Conservation (phyloP, 2,797 vertebrate species). For the Orientallactaga sibirica region DNA sequence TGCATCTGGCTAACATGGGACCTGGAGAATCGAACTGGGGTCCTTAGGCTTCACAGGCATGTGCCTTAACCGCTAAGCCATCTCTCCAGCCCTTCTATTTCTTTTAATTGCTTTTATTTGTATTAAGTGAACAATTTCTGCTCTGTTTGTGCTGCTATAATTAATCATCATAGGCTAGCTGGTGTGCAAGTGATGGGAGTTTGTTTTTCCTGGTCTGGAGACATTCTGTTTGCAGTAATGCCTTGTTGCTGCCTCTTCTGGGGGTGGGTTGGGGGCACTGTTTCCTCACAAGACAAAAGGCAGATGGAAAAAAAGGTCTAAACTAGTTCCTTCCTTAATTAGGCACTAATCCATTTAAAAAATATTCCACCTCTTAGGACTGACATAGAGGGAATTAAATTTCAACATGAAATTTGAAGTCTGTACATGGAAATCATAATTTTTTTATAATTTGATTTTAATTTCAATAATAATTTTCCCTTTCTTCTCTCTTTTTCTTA, state of each 20-base stretch:
- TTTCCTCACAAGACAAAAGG: neutral
- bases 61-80: too few species aligned
- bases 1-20: too few species aligned
- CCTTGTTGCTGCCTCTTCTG: neutral
- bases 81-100: neutral
- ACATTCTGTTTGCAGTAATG: neutral
- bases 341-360: neutral
- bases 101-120: neutral
- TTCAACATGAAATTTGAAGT: neutral
- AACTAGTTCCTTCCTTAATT: neutral
- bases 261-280: neutral
- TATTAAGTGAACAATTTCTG: neutral
- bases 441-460: slow-evolving; percentile 2
- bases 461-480: neutral
- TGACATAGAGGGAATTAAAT: neutral
- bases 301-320: neutral
- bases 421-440: neutral
- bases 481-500: too few species aligned
- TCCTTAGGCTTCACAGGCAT: too few species aligned
- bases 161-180: too few species aligned
- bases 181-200: too few species aligned
- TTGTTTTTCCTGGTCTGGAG: neutral
- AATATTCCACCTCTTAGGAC: neutral
- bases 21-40: too few species aligned
- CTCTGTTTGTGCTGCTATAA: neutral